Conservation (phyloP, 2,113 vertebrate species). For the Corythornis cristatus region DNA sequence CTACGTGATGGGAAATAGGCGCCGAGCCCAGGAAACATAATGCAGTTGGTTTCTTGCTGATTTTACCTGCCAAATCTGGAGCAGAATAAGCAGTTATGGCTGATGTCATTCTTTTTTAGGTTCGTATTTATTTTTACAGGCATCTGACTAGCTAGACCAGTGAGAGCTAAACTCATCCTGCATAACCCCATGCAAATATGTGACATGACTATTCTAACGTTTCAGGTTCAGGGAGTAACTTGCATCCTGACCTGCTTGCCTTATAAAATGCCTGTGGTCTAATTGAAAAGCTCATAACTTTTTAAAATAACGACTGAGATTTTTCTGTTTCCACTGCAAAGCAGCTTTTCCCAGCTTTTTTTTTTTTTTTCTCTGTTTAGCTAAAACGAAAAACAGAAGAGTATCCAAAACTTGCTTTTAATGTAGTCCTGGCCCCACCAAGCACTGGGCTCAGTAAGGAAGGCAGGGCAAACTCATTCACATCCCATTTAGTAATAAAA, state of each 20-base stretch:
- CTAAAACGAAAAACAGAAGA: not conserved
- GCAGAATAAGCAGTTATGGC: conserved; percentile 30
- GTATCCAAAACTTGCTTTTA: conserved; percentile 10
- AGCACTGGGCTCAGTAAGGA: not conserved
- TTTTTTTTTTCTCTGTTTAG: not conserved
- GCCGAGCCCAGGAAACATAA: conserved; percentile 48
- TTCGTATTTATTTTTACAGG: conserved; percentile 45
- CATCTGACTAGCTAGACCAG: not conserved
- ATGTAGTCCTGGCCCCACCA: not conserved
- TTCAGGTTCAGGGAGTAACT: conserved; percentile 18
- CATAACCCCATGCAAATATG: not conserved
- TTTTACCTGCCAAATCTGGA: conserved; percentile 65
- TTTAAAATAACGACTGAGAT: not conserved
- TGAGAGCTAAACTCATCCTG: conserved; percentile 17
- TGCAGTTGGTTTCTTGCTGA: conserved; percentile 47
- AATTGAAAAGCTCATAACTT: conserved; percentile 33
- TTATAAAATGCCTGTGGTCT: conserved; percentile 48
- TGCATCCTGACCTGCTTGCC: conserved; percentile 2
- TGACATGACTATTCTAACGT: not conserved
- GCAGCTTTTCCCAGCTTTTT: not conserved
- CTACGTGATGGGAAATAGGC: conserved; percentile 60
- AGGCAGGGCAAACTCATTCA: not conserved
- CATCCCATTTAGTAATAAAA: not conserved
- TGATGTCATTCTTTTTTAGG: conserved; percentile 54
- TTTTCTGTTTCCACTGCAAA: conserved; percentile 26